Conservation (phyloP, 92 coral and sea anemone genomes). For the Parazoanthus darwini region DNA sequence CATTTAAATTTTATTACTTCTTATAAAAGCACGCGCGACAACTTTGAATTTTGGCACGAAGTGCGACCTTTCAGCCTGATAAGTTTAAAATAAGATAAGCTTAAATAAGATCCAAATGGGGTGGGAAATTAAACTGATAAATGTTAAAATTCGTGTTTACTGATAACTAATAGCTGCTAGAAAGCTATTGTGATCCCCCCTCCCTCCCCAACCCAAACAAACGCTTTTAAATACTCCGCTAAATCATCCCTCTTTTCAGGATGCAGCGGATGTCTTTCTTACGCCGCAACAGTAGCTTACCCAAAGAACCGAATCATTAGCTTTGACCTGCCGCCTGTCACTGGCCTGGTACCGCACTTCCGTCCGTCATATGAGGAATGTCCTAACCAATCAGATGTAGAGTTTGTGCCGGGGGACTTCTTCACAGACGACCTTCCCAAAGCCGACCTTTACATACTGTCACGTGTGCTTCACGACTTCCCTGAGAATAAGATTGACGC, state of each 20-base stretch:
- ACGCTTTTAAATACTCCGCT: too few relatives aligned
- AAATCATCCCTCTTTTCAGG: neutral
- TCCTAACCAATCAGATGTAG: slow-evolving; percentile 37
- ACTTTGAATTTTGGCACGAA: too few relatives aligned
- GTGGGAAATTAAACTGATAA: too few relatives aligned
- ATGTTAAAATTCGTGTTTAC: too few relatives aligned
- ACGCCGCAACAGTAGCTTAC: slow-evolving; percentile 29
- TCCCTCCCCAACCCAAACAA: too few relatives aligned
- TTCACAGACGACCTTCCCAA: slow-evolving; percentile 36
- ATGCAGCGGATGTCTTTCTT: slow-evolving; percentile 32
- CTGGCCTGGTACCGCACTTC: slow-evolving; percentile 12
- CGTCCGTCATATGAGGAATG: slow-evolving; percentile 36
- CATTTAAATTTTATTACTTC: too few relatives aligned
- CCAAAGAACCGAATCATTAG: slow-evolving; percentile 10
- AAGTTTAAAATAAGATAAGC: too few relatives aligned
- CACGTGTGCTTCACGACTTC: slow-evolving; percentile 43
- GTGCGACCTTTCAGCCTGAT: too few relatives aligned
- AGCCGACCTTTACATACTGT: slow-evolving; percentile 36
- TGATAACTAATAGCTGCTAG: too few relatives aligned
- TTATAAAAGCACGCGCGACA: too few relatives aligned
- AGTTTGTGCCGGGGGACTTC: slow-evolving; percentile 33
- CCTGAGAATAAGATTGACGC: slow-evolving; percentile 29
- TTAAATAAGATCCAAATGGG: too few relatives aligned
- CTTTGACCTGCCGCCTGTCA: slow-evolving; percentile 33
- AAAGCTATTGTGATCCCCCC: too few relatives aligned